Evolutionary conservation across 2,113 vertebrate species (phyloP).

Genomic region (Mirza zaza): DNA sequence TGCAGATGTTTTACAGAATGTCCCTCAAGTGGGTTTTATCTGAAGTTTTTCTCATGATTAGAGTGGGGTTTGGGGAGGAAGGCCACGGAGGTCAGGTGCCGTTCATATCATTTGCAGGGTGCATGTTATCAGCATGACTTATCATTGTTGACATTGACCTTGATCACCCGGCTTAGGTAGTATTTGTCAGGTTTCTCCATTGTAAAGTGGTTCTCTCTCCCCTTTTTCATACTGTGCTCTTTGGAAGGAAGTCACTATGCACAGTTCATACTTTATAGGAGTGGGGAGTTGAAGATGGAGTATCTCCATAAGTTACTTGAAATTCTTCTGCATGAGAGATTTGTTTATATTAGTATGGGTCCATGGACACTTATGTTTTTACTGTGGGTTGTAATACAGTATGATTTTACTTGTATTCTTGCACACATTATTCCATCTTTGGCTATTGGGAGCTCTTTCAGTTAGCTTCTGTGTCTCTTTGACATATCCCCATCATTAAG

Average conservation of each 20-base stretch:
- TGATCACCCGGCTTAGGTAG: neutral
- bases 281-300: neutral
- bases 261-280: neutral
- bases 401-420: neutral
- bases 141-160: neutral
- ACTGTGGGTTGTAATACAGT: neutral
- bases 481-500: neutral
- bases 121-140: accelerated
- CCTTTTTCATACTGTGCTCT: neutral
- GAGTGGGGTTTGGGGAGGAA: neutral
- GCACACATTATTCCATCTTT: neutral
- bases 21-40: neutral
- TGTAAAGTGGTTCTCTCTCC: neutral
- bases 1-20: neutral
- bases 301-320: neutral
- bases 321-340: neutral
- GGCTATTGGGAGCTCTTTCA: neutral
- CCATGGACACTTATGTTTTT: neutral
- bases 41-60: neutral
- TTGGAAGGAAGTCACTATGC: neutral
- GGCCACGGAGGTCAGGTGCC: neutral
- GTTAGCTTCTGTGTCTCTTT: neutral
- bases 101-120: neutral
- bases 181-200: neutral
- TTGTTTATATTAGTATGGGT: neutral